A percentile compares a stretch with the other conserved stretches of the same genome.
phyloP scores from a whole-genome alignment of 2,888 invertebrate genomes.

The Chrysolina haemoptera region DNA sequence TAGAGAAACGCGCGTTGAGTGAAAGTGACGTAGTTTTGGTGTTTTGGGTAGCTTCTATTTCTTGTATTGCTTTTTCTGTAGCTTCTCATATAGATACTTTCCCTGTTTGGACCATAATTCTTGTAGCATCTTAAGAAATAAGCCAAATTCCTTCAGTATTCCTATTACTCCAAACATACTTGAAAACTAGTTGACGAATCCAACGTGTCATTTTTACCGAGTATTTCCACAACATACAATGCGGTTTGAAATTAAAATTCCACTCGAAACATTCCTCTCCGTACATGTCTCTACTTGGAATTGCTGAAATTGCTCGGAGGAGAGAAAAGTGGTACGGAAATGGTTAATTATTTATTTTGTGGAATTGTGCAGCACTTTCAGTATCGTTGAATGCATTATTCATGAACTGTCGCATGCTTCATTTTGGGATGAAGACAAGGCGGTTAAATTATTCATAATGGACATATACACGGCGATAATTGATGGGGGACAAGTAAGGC shows the following conservation, averaged over 20 bases:
- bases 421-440: background rate
- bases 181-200: background rate
- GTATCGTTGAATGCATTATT: background rate
- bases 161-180: background rate
- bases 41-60: no score
- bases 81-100: no score
- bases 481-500: no score
- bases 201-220: background rate
- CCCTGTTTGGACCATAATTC: no score
- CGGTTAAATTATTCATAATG: no score
- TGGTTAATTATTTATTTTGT: constrained; percentile 6
- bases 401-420: background rate
- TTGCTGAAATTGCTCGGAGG: background rate
- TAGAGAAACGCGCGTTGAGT: no score
- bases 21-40: no score
- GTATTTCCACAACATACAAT: constrained; percentile 2
- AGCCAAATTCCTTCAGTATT: no score
- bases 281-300: background rate
- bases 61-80: no score
- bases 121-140: no score
- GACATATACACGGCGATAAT: background rate
- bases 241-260: constrained; percentile 32
- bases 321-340: background rate
- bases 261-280: background rate
- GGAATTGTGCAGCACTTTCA: background rate